These are phyloP conservation scores for Dasypolia templi DNA, from an alignment of 2,888 invertebrate genomes.

Conservation along the genomic window DNA sequence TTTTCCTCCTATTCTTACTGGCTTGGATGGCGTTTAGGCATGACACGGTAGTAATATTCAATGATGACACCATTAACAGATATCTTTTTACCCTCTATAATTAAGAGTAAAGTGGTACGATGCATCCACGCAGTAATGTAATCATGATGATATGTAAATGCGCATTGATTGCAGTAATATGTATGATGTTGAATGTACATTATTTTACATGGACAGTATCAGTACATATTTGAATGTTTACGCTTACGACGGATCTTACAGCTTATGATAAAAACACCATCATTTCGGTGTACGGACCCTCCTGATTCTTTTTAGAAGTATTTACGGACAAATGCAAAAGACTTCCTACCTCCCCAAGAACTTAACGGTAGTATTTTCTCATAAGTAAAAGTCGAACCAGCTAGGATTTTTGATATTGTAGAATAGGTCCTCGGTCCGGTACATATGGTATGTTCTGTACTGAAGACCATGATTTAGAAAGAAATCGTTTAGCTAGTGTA, in stretches of 20 bases:
- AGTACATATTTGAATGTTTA: constrained; percentile 8
- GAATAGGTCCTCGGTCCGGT: not conserved
- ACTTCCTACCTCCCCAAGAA: not conserved
- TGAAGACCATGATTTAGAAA: not conserved
- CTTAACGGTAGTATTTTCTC: not conserved
- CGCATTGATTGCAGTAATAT: constrained; percentile 30
- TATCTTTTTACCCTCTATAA: constrained; percentile 42
- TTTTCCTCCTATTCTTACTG: constrained; percentile 14
- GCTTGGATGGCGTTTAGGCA: constrained; percentile 12
- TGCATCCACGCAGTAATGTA: constrained; percentile 32
- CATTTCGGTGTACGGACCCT: not conserved
- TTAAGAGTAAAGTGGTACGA: constrained; percentile 41
- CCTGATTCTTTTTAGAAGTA: not conserved
- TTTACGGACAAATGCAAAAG: not conserved
- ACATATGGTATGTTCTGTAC: not conserved
- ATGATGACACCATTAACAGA: constrained; percentile 33
- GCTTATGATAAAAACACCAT: not conserved
- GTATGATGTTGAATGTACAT: constrained; percentile 30
- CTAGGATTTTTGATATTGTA: not conserved
- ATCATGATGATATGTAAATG: constrained; percentile 53
- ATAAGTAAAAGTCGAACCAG: too few species aligned
- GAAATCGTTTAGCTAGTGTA: too few species aligned
- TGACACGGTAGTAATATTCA: constrained; percentile 20
- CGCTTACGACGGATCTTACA: not conserved
- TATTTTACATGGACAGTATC: constrained; percentile 17